Evolutionary conservation across 2,888 invertebrate genomes (phyloP).

Genomic region (Drosophila birchii): DNA sequence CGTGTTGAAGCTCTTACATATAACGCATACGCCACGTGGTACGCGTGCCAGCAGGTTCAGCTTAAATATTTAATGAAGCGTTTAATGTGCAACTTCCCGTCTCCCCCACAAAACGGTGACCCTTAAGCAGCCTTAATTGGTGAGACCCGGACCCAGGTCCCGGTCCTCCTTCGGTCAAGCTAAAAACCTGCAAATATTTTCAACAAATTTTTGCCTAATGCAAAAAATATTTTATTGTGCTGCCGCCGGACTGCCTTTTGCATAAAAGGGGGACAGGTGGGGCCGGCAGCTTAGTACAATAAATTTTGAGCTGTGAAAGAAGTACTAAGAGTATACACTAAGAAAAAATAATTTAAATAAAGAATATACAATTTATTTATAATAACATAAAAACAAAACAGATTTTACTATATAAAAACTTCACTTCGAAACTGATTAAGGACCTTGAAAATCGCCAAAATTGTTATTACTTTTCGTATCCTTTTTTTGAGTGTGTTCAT

Average conservation of each 20-base stretch:
- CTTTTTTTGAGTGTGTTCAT: background rate
- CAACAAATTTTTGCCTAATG: constrained; percentile 79
- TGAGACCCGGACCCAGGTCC: constrained; percentile 10
- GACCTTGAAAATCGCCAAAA: background rate
- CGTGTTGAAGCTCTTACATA: constrained; percentile 25
- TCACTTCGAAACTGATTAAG: too few relatives aligned
- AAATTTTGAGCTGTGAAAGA: constrained; percentile 61
- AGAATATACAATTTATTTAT: too few relatives aligned
- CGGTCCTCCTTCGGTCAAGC: constrained; percentile 56
- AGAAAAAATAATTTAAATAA: background rate
- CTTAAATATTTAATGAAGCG: constrained; percentile 82
- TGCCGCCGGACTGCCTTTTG: constrained; percentile 18
- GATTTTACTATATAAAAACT: too few relatives aligned
- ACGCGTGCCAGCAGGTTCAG: constrained; percentile 65
- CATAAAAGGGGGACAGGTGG: constrained; percentile 28
- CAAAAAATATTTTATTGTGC: constrained; percentile 78
- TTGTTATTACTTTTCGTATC: rapidly evolving
- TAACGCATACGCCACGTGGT: constrained; percentile 71
- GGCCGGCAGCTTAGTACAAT: constrained; percentile 39
- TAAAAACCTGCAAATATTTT: constrained; percentile 70
- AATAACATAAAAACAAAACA: too few relatives aligned
- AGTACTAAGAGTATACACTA: background rate
- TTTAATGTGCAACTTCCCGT: constrained; percentile 70
- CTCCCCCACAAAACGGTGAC: constrained; percentile 20
- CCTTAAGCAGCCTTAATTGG: constrained; percentile 65